These are phyloP conservation scores for Ceuthmochares aereus DNA, from an alignment of 2,113 vertebrate species.

Conservation along the genomic window DNA sequence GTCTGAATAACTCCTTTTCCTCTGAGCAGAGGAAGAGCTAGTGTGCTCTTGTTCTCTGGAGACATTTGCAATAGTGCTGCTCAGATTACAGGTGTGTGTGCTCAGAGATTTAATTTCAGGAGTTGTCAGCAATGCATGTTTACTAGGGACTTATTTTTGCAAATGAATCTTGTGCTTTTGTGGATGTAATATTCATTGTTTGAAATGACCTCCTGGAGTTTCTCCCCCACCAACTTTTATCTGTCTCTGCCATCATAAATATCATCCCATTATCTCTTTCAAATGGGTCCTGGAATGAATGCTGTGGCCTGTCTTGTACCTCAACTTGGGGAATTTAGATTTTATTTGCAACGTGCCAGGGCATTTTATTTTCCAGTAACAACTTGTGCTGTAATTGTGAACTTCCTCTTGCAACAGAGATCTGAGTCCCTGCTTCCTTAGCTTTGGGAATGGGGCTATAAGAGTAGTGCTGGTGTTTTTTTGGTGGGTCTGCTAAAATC, in stretches of 20 bases:
- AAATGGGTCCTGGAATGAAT: constrained; percentile 37
- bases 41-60: not conserved
- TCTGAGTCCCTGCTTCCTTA: not conserved
- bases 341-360: constrained; percentile 47
- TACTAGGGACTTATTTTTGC: not conserved
- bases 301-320: constrained; percentile 33
- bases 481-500: not conserved
- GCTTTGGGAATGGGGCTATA: not conserved
- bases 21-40: not conserved
- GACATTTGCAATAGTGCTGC: not conserved
- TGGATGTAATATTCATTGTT: not conserved
- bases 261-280: not conserved
- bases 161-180: not conserved
- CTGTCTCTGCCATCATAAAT: constrained; percentile 36
- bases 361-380: constrained; percentile 54
- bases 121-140: not conserved
- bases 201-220: constrained; percentile 9
- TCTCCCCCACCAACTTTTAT: constrained; percentile 30
- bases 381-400: constrained; percentile 58
- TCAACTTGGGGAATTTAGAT: constrained; percentile 34
- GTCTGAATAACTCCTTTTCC: not conserved
- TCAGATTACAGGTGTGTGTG: not conserved
- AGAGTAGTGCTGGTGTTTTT: not conserved
- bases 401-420: constrained; percentile 30
- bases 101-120: not conserved